A percentile compares a stretch with the other conserved stretches of the same genome.
phyloP scores from a whole-genome alignment of 2,797 vertebrate species.

The Enteromius argenteus region DNA sequence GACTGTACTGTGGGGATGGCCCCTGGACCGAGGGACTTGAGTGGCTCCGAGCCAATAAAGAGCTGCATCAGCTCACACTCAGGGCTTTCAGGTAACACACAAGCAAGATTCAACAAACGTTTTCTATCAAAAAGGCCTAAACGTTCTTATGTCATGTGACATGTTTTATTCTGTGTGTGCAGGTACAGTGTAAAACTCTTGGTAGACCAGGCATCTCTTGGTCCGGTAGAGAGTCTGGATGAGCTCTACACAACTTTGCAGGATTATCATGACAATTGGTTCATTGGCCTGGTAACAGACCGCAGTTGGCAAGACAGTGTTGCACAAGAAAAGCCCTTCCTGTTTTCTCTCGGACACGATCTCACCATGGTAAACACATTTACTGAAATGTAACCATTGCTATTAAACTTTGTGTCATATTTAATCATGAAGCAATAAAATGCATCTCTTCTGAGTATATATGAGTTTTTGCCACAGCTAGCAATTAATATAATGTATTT shows the following conservation, averaged over 20 bases:
- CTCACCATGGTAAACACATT: conserved; percentile 87
- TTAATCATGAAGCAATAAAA: background rate
- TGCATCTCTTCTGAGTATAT: background rate
- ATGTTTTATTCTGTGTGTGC: conserved; percentile 31
- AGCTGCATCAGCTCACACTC: conserved; percentile 91
- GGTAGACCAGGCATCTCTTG: conserved; percentile 95
- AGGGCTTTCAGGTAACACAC: conserved; percentile 92
- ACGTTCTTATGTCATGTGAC: background rate
- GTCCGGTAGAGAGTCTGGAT: conserved; percentile 86
- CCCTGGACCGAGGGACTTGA: conserved; percentile 91
- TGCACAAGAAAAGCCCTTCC: conserved; percentile 92
- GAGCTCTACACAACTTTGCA: conserved; percentile 89
- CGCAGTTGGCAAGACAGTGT: conserved; percentile 92
- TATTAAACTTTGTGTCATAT: background rate
- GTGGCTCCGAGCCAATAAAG: conserved; percentile 90
- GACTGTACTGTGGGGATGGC: conserved; percentile 89
- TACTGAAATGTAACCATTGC: background rate
- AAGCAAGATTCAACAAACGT: background rate
- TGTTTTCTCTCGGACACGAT: conserved; percentile 96
- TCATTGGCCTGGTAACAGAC: conserved; percentile 91
- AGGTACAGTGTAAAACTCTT: conserved; percentile 97
- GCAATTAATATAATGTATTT: background rate
- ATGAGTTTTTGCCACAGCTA: background rate
- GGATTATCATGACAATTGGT: conserved; percentile 93
- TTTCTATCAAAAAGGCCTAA: background rate